A percentile compares a stretch with the other conserved stretches of the same genome.
phyloP scores from a whole-genome alignment of 2,888 invertebrate species.

The Notodonta ziczac region DNA sequence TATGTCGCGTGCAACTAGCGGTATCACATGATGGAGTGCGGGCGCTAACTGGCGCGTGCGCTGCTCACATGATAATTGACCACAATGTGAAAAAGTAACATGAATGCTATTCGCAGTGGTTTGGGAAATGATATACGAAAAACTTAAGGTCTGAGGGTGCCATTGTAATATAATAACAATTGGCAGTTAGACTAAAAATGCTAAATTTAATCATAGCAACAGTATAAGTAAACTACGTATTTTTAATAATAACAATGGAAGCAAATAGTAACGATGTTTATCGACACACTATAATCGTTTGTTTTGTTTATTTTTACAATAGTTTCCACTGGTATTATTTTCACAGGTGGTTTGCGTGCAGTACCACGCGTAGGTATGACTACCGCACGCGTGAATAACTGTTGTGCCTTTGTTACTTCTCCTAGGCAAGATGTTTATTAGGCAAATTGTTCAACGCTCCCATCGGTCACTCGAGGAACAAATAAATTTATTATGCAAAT shows the following conservation, averaged over 20 bases:
- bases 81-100: background rate
- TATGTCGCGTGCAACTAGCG: background rate
- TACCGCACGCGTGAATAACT: too few relatives aligned
- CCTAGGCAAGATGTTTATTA: too few relatives aligned
- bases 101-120: background rate
- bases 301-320: background rate
- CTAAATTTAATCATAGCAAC: too few relatives aligned
- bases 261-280: background rate
- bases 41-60: conserved; percentile 1
- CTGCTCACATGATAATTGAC: background rate
- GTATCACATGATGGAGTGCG: background rate
- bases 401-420: too few relatives aligned
- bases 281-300: background rate
- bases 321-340: background rate
- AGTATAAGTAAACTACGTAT: background rate
- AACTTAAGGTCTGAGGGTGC: background rate
- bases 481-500: too few relatives aligned
- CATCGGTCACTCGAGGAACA: too few relatives aligned
- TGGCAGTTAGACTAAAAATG: too few relatives aligned
- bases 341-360: background rate
- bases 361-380: too few relatives aligned
- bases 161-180: background rate
- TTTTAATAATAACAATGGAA: background rate
- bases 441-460: too few relatives aligned
- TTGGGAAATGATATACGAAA: background rate